These are phyloP conservation scores for Eupithecia tripunctaria DNA, from an alignment of 2,888 invertebrate species.

Conservation along the genomic window DNA sequence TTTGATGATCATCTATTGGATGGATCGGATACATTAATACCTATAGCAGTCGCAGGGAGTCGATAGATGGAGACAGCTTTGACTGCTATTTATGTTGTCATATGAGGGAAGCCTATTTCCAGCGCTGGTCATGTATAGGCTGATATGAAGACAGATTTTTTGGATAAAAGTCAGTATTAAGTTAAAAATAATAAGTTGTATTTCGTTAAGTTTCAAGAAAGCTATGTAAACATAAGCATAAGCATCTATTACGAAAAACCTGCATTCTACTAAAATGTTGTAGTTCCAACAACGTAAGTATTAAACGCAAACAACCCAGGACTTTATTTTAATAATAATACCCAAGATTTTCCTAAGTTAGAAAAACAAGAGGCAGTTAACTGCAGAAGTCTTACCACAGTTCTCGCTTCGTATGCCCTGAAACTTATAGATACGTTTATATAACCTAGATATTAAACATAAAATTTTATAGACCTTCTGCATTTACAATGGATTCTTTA, in stretches of 20 bases:
- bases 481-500: conserved; percentile 12
- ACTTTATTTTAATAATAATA: neutral
- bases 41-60: no score
- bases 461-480: conserved; percentile 44
- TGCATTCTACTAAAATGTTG: neutral
- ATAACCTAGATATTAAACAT: conserved; percentile 47
- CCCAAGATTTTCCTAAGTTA: conserved; percentile 4
- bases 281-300: neutral
- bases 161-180: neutral
- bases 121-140: no score
- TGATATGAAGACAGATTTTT: no score
- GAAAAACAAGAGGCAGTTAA: conserved; percentile 34
- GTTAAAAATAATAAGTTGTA: neutral
- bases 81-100: no score
- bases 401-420: conserved; percentile 34
- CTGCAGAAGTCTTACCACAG: conserved; percentile 29
- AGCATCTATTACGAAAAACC: no score
- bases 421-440: conserved; percentile 37
- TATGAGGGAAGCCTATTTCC: no score
- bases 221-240: no score
- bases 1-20: no score
- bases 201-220: no score
- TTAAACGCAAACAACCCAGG: neutral
- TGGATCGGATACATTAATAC: no score
- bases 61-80: no score